These are phyloP conservation scores for Nettapus auritus DNA, from an alignment of 2,113 vertebrate species.

Conservation along the genomic window DNA sequence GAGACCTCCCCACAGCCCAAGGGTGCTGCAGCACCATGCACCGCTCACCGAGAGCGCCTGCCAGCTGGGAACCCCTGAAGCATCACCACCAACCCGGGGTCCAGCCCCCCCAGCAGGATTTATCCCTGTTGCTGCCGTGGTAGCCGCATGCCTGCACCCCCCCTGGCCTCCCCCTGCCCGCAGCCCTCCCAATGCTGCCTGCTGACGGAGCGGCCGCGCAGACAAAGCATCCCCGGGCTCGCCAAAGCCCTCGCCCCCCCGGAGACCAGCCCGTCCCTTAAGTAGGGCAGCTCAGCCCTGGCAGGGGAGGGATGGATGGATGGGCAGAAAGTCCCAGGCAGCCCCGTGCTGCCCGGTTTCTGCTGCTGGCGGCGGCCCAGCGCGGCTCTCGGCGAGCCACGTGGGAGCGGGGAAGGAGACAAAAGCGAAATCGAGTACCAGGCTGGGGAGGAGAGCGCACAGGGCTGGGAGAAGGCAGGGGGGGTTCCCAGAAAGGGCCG, in stretches of 20 bases:
- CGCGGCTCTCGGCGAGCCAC: not conserved
- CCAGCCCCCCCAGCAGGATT: not conserved
- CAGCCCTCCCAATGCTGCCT: not conserved
- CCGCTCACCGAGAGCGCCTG: not conserved
- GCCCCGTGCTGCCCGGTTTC: not conserved
- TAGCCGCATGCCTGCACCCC: not conserved
- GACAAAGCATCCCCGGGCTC: not conserved
- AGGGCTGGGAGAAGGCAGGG: not conserved
- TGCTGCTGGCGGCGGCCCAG: not conserved
- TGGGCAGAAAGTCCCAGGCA: not conserved
- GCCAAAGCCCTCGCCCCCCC: not conserved
- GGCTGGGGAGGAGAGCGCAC: not conserved
- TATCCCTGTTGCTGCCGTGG: no score
- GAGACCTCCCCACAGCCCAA: not conserved
- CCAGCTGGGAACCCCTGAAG: no score
- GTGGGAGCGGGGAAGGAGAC: not conserved
- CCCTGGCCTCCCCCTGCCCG: no score
- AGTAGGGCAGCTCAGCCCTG: not conserved
- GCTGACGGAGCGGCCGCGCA: not conserved
- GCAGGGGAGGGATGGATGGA: not conserved
- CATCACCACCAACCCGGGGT: not conserved
- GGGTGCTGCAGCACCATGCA: rapidly evolving
- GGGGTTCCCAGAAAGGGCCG: not conserved
- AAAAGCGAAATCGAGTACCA: not conserved
- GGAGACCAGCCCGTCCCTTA: not conserved